Evolutionary conservation across 2,797 vertebrate species (phyloP), one percentile per base, ranked within the genome.

Genomic region (Periophthalmus magnuspinnatus): DNA sequence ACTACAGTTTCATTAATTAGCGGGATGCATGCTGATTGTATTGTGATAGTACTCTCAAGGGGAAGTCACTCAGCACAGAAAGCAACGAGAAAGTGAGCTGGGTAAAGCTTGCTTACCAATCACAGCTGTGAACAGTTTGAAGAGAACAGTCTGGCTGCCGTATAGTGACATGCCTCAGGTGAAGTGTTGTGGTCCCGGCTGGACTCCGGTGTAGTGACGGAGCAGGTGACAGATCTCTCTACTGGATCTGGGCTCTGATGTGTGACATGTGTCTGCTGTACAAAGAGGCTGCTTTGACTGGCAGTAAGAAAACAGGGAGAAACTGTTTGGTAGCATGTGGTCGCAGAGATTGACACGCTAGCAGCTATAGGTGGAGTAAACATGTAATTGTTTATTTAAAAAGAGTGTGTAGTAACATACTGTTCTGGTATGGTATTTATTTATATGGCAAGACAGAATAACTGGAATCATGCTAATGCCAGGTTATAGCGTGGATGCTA

Each of bases 221-320:
- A 62, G 79, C 77, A 76, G 84, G 81, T 85, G 79, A 85, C 69
- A 57, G 68, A 70, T 81, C 74, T 45, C 62, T 65, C 68, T 76
- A 66, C 74, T 48, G 66, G 74, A 69, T 78, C 80, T 71, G 77
- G 55, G 50, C 74, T 61, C 74, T 76, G 79, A 77, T 70, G 84
- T 77, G 75, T 85, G 89, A 87, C 85, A 85, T 73, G 76, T 84
- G 81, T 87, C 82, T 80, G 68, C 80, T 69, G 76, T 79, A 69
- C 71, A 73, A 78, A 77, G 61, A 64, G 80, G 45, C 74, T 83
- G 75, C 80, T 87, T 83, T 86, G 84, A 87, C 85, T 87, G 77
- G 52, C 45, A 47, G 68, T 28, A 72, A 80, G 79, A 71, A 82
- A 81, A 72, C 8, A 1, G 67, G 67, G 71, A 74, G 75, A 67